Base-by-base conservation (phyloP, 2,888 invertebrate genomes). In the Nomada lathburiana region DNA sequence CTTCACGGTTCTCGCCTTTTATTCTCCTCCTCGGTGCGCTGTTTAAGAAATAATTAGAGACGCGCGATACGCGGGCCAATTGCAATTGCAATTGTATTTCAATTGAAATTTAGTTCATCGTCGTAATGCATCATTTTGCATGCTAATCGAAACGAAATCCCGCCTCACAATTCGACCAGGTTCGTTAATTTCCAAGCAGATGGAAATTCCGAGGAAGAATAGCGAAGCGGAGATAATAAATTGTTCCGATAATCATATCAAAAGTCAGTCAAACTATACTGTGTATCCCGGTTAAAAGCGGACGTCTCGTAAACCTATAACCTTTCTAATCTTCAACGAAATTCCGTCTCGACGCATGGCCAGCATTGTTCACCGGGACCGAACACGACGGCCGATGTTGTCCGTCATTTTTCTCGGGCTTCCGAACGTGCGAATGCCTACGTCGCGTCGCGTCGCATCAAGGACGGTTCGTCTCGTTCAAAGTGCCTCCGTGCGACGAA, bases 301-400 rank as follows among this genome's bases (percentile, higher is more conserved):
- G 5, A 5, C 29, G 50, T 23, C n/a, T 18, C 23, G 3, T 29
- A 52, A n/a, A 5, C 10, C 2, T 60, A 23, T 60, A 36, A 36
- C 16, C 36, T 2, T 16, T 18, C 36, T 50, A 23, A 55, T 23
- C 23, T 71, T 57, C 47, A 20, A 42, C 11, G 53, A 20, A 60
- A 62, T 70, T 62, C 70, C 44, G 52, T 29, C 53, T 10, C 5
- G 23, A 68, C 42, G 16, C 20, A 65, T 52, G 20, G n/a, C 13
- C n/a, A 26, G 65, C 53, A 44, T 65, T 59, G 70, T 44, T 26
- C n/a, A 72, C 50, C 79, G 75, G 79, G 75, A 82, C 75, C 71
- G 63, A 76, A 76, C 65, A 47, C 69, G 72, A 84, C 72, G 86
- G 84, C 80, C 74, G 75, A 75, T 83, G 86, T 63, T 69, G 72